A percentile compares a stretch with the other conserved stretches of the same genome.
Evolutionary conservation across 1,140 invertebrate genomes (phyloP).

Genomic region (Dermatophagoides farinae): DNA sequence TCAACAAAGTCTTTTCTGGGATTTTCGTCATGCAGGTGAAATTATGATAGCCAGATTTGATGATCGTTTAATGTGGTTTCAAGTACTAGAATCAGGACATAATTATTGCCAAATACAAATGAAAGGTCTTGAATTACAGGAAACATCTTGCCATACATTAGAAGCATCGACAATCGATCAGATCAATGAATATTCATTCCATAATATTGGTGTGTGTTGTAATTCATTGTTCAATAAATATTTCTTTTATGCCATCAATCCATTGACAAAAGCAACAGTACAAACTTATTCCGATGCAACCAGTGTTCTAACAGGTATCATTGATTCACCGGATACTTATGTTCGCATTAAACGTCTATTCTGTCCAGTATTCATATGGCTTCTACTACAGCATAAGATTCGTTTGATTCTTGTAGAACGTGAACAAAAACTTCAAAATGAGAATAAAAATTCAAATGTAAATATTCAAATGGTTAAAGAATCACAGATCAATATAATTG

Average conservation of each 20-base stretch:
- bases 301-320: conserved; percentile 31
- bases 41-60: conserved; percentile 30
- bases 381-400: conserved; percentile 26
- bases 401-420: background rate
- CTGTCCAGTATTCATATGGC: conserved; percentile 27
- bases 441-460: background rate
- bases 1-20: conserved; percentile 15
- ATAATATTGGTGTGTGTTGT: conserved; percentile 17
- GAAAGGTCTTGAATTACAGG: conserved; percentile 33
- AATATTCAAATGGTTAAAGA: background rate
- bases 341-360: conserved; percentile 25
- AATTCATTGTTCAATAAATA: conserved; percentile 21
- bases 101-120: conserved; percentile 26
- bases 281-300: conserved; percentile 29
- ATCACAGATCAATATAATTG: background rate
- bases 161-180: conserved; percentile 32
- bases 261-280: conserved; percentile 22
- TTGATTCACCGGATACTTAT: conserved; percentile 29
- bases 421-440: background rate
- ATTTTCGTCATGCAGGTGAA: conserved; percentile 27
- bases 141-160: conserved; percentile 33
- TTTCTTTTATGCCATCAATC: conserved; percentile 25
- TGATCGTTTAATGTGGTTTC: conserved; percentile 29
- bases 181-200: conserved; percentile 28
- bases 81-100: conserved; percentile 27